Evolutionary conservation across 2,113 vertebrate genomes (phyloP), one percentile per base, ranked within the genome.

Genomic region (Gorsachius goisagi): DNA sequence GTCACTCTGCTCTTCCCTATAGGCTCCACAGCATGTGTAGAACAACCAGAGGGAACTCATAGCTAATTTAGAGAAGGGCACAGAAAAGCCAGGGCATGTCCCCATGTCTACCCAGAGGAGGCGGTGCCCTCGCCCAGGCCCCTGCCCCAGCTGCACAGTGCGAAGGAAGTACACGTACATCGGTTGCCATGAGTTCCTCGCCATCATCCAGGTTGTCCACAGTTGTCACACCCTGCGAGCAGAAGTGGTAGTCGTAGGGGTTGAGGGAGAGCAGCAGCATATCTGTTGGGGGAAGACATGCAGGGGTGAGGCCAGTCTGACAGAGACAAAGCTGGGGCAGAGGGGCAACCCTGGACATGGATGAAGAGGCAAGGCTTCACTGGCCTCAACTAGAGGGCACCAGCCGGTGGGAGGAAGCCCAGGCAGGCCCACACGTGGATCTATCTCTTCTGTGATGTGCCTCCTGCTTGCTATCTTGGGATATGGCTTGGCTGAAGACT

Each of bases 211-310:
- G 59, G 97, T 98, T 99, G 95, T 99, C 99, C 93, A 99, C 99
- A 0, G 98, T 99, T 62, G 98, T 99, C 60, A 99, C 99, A 0
- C 99, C 99, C 98, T 99, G 99, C 53, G 99, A 99, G 98, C 99
- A 99, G 98, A 99, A 99, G 97, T 99, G 99, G 97, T 99, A 99
- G 97, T 99, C 99, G 0, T 99, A 99, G 69, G 99, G 99, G 95
- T 99, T 99, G 98, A 98, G 98, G 49, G 99, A 99, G 22, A 99
- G 98, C 95, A 99, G 98, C 89, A 99, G 98, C 99, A 99, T 99
- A 96, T 99, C 99, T 99, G 98, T n/a, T 68, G 94, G 77, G 32
- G 50, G 33, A 15, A 75, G 26, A 94, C 47, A 79, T 10, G 50
- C 13, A 85, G 37, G 52, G 12, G 39, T 90, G 67, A 97, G 88